Base-by-base conservation (phyloP, 2,113 vertebrate species). In the Seriola rivoliana region DNA sequence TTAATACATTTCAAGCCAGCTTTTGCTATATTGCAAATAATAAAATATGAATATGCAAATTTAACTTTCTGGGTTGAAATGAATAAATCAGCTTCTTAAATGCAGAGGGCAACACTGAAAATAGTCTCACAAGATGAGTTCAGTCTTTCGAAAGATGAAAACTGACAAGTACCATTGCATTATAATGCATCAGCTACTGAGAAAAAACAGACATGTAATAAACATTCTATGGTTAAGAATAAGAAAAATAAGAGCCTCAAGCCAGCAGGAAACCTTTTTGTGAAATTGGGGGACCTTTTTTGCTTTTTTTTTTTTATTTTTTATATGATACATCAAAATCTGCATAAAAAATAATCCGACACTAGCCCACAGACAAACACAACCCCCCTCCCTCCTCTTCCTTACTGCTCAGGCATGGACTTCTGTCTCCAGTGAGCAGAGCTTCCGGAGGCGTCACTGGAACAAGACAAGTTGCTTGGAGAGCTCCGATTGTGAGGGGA, bases 361-460 rank as follows among this genome's bases (percentile, higher is more conserved):
- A 23, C 8, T 38, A 67, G 36, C 6, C 11, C 29, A n/a, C 23
- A 69, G 25, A 66, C 19, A 73, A 50, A 69, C 55, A 63, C 19
- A 65, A 13, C 14, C 21, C n/a, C 62, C 9, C 21, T 2, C 14
- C 21, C 14, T n/a, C 9, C 6, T 9, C 57, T 29, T 77, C 1
- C 96, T 96, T 97, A 99, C 98, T 97, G 97, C 94, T 99, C 98
- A 13, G 98, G 97, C 97, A 99, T 98, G 85, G 98, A 99, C 93
- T 99, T 99, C 81, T 99, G 98, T 55, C 97, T 97, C 94, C 95
- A 96, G 94, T 97, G 97, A 0, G 97, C 96, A 38, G 97, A 96
- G 92, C 97, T 95, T 64, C 94, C 96, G 57, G 97, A 99, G 88
- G 97, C 95, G 42, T 99, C 98, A 42, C 96, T 99, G 72, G 97